Evolutionary conservation across 2,888 invertebrate species (phyloP).

Genomic region (Xestobium rufovillosum): DNA sequence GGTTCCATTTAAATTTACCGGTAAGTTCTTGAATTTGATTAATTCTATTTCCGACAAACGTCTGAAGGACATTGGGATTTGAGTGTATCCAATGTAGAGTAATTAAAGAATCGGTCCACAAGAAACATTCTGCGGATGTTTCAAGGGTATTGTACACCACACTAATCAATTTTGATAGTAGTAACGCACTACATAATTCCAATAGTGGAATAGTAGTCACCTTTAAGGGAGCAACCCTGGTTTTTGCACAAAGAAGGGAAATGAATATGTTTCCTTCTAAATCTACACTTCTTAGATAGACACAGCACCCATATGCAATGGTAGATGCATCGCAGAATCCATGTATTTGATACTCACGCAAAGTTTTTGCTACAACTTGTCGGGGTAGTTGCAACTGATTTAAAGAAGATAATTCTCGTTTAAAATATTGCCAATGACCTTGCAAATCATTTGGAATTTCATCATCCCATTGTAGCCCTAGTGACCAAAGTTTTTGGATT

Average conservation of each 20-base stretch:
- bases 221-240: too few relatives aligned
- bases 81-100: conserved; percentile 2
- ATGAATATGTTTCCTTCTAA: background rate
- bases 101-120: conserved; percentile 1
- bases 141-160: too few relatives aligned
- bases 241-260: background rate
- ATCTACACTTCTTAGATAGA: background rate
- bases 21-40: too few relatives aligned
- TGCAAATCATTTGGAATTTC: background rate
- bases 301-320: conserved; percentile 1
- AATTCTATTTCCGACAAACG: too few relatives aligned
- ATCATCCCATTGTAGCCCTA: too few relatives aligned
- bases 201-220: too few relatives aligned
- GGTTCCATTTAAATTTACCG: too few relatives aligned
- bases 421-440: background rate
- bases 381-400: background rate
- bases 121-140: too few relatives aligned
- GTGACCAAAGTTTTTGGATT: too few relatives aligned
- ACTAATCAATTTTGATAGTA: too few relatives aligned
- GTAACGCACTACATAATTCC: too few relatives aligned
- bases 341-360: conserved; percentile 2
- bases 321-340: background rate
- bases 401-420: background rate
- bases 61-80: background rate
- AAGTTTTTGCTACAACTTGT: background rate